phyloP scores from a whole-genome alignment of 2,888 invertebrate genomes.

The Phasia obesa region DNA sequence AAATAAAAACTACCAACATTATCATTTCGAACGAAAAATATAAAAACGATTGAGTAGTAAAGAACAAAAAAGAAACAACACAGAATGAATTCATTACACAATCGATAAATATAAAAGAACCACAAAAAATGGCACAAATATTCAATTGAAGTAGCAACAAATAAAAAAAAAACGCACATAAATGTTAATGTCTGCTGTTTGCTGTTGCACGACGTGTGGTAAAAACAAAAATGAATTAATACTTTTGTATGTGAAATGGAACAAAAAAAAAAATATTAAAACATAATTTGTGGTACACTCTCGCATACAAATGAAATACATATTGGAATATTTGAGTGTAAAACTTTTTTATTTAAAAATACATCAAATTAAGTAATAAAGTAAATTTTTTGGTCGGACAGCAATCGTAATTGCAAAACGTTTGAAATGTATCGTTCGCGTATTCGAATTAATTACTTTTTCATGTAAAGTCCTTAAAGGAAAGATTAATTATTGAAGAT shows the following conservation, averaged over 20 bases:
- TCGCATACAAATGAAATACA: background rate
- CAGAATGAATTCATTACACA: slow-evolving; percentile 66
- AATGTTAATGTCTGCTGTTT: slow-evolving; percentile 52
- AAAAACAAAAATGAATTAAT: slow-evolving; percentile 54
- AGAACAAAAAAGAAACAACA: slow-evolving; percentile 33
- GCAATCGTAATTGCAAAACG: too few relatives aligned
- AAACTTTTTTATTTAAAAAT: background rate
- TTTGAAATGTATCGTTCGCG: too few relatives aligned
- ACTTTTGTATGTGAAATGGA: slow-evolving; percentile 40
- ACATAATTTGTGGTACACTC: slow-evolving; percentile 37
- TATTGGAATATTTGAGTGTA: slow-evolving; percentile 27
- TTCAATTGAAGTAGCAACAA: slow-evolving; percentile 55
- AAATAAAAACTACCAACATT: slow-evolving; percentile 16
- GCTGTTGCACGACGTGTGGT: slow-evolving; percentile 59
- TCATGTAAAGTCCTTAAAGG: too few relatives aligned
- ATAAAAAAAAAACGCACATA: background rate
- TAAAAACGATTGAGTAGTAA: slow-evolving; percentile 17
- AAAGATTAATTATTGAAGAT: too few relatives aligned
- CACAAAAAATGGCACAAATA: slow-evolving; percentile 58
- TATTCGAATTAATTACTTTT: too few relatives aligned
- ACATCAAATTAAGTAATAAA: background rate
- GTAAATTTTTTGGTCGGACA: background rate
- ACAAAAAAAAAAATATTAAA: slow-evolving; percentile 4
- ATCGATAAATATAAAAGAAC: slow-evolving; percentile 62
- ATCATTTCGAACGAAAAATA: slow-evolving; percentile 6